Percentiles rank a stretch among this genome's conserved stretches.
Evolutionary conservation across 30 jellyfish, hydroid and myxozoan species (phyloP).

Genomic region (Pseudorhiza aurosa): DNA sequence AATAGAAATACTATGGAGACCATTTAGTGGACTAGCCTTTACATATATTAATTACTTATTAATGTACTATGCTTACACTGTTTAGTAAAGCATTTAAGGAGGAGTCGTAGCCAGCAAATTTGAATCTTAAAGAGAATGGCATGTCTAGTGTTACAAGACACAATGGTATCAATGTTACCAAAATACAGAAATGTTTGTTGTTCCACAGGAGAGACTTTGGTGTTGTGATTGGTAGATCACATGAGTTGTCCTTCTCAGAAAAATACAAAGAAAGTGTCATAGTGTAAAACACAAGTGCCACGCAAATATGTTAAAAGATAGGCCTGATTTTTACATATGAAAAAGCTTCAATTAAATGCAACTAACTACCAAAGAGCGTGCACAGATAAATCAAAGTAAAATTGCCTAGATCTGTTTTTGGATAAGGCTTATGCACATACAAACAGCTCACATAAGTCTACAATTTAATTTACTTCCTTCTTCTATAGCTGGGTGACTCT

Average conservation of each 20-base stretch:
- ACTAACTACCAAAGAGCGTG: too few species aligned
- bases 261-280: constrained; percentile 43
- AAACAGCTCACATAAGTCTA: too few species aligned
- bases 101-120: neutral
- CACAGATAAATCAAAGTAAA: too few species aligned
- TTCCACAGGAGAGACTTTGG: constrained; percentile 41
- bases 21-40: too few species aligned
- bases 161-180: constrained; percentile 39
- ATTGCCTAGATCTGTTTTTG: too few species aligned
- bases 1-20: too few species aligned
- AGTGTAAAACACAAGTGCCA: constrained; percentile 21
- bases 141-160: constrained; percentile 3
- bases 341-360: neutral
- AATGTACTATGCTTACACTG: neutral
- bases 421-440: too few species aligned
- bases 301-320: neutral
- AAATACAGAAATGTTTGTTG: constrained; percentile 15
- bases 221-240: constrained; percentile 58
- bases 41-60: neutral
- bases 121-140: neutral
- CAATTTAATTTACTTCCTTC: too few species aligned
- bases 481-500: too few species aligned
- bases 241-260: constrained; percentile 50
- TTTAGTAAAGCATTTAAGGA: neutral
- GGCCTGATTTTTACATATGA: neutral